Conservation (phyloP, 2,797 vertebrate species). For the Argya squamiceps region DNA sequence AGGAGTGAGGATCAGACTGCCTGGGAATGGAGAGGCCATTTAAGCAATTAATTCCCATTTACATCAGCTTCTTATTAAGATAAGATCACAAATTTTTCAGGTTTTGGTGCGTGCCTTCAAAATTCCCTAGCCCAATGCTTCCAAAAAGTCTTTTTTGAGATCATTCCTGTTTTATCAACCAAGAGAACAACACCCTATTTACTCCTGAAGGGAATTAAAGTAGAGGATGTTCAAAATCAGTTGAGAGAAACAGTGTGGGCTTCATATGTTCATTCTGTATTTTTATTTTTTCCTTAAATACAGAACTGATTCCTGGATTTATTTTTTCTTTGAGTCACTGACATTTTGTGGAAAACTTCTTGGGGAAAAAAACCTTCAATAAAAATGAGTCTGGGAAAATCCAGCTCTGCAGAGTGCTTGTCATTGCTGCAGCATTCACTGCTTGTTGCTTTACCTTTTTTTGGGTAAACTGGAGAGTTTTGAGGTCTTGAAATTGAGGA, state of each 20-base stretch:
- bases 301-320: background rate
- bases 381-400: background rate
- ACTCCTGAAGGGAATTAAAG: background rate
- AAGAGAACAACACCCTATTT: background rate
- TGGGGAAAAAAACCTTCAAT: rapidly evolving
- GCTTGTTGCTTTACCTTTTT: background rate
- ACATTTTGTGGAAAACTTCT: background rate
- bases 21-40: background rate
- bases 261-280: background rate
- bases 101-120: background rate
- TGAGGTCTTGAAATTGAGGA: background rate
- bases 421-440: background rate
- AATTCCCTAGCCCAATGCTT: background rate
- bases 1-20: background rate
- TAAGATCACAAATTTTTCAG: background rate
- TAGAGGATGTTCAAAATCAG: background rate
- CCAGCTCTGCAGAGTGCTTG: background rate
- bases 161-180: background rate
- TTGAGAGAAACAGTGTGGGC: background rate
- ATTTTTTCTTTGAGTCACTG: background rate
- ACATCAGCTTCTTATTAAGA: background rate
- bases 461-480: background rate
- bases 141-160: background rate
- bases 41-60: background rate
- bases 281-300: background rate